A percentile compares a stretch with the other conserved stretches of the same genome.
phyloP scores from a whole-genome alignment of 2,113 vertebrate species.

The Himantopus leucocephalus region DNA sequence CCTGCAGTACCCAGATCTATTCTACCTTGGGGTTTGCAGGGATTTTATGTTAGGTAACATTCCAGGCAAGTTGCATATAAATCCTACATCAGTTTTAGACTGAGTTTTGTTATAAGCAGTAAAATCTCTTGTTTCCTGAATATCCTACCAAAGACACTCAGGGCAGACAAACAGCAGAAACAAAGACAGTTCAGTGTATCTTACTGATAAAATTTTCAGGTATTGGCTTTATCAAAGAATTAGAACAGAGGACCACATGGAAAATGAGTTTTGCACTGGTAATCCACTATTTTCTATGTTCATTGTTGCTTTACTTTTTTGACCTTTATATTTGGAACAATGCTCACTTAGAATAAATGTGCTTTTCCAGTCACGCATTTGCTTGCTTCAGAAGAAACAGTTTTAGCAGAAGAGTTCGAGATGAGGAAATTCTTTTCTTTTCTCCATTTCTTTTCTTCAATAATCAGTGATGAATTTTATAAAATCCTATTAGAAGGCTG shows the following conservation, averaged over 20 bases:
- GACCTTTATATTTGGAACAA: neutral
- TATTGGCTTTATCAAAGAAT: neutral
- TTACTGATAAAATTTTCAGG: neutral
- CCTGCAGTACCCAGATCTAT: neutral
- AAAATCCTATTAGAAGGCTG: conserved; percentile 1
- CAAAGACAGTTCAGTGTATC: neutral
- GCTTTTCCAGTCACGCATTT: neutral
- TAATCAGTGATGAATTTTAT: neutral
- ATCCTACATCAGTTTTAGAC: neutral
- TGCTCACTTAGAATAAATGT: neutral
- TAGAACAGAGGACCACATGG: neutral
- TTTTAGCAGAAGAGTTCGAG: neutral
- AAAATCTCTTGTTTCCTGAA: conserved; percentile 23
- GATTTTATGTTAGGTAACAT: neutral
- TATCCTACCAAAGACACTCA: neutral
- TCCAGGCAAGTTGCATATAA: conserved; percentile 6
- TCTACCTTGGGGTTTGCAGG: neutral
- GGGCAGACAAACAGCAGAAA: neutral
- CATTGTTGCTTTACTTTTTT: neutral
- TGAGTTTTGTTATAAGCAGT: conserved; percentile 25
- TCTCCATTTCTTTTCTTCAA: neutral
- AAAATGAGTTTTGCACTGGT: neutral
- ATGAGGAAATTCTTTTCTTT: neutral
- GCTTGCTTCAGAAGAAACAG: neutral
- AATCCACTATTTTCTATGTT: neutral